These are phyloP conservation scores for Drosophila parthenogenetica DNA, from an alignment of 2,888 invertebrate species.

Conservation along the genomic window DNA sequence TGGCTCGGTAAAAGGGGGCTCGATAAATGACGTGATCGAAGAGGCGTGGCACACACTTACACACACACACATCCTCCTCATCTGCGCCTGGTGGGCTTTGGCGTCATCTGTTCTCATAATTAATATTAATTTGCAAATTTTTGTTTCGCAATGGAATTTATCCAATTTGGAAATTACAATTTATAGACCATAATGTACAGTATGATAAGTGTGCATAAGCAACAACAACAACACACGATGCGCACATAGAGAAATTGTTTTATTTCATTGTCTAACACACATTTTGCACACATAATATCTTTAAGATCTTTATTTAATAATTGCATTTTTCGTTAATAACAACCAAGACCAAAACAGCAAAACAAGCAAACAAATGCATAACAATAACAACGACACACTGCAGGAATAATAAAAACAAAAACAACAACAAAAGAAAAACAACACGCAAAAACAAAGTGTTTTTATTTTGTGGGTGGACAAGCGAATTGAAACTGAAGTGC, in stretches of 20 bases:
- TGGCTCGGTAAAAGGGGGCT: neutral
- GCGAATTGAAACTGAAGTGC: neutral
- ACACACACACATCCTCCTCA: neutral
- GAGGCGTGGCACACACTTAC: slow-evolving; percentile 4
- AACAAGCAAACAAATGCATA: slow-evolving; percentile 55
- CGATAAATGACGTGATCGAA: slow-evolving; percentile 10
- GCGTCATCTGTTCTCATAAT: slow-evolving; percentile 78
- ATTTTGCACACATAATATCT: slow-evolving; percentile 51
- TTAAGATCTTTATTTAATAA: slow-evolving; percentile 60
- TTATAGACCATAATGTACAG: slow-evolving; percentile 78
- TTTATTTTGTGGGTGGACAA: neutral
- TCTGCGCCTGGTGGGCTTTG: slow-evolving; percentile 35
- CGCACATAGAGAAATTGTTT: slow-evolving; percentile 46
- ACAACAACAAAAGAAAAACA: slow-evolving; percentile 18
- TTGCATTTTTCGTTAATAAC: slow-evolving; percentile 62
- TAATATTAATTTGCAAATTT: slow-evolving; percentile 66
- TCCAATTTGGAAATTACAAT: slow-evolving; percentile 49
- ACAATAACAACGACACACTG: slow-evolving; percentile 45
- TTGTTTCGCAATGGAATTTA: slow-evolving; percentile 70
- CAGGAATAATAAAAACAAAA: slow-evolving; percentile 68
- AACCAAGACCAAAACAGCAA: slow-evolving; percentile 56
- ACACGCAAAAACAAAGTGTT: neutral
- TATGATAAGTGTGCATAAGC: slow-evolving; percentile 40
- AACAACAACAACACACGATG: slow-evolving; percentile 29
- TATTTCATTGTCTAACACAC: slow-evolving; percentile 66